Evolutionary conservation across 2,113 vertebrate species (phyloP), one percentile per base, ranked within the genome.

Genomic region (Thymallus thymallus): DNA sequence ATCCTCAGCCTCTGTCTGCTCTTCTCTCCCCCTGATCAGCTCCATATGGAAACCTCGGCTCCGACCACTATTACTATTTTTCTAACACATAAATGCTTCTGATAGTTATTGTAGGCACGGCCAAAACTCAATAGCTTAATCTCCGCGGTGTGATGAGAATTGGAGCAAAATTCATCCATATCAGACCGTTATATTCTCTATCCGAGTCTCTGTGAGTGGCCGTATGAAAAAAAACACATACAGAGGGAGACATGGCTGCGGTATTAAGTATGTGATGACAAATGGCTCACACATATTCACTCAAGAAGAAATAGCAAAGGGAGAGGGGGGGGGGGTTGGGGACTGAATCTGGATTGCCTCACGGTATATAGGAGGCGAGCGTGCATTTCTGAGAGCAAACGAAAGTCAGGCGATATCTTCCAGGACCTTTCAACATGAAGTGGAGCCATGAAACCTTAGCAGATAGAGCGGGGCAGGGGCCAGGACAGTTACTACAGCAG

Each of bases 41-140:
- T 88, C 88, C 91, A 91, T 89, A 89, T 91, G 92, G 75, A 72
- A 80, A 76, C 26, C 61, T 16, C 73, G 71, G 81, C 80, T 84
- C 72, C n/a, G 45, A 68, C 60, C 75, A 69, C 76, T 71, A 72
- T 75, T 70, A 75, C 79, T 75, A 71, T 22, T 72, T 83, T 82
- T 75, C 77, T 78, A 80, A 79, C 80, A 88, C 86, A 89, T 86
- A 88, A 86, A 90, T 79, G 86, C 82, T 88, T 87, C 75, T 76
- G 84, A 91, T 78, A 91, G 87, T 87, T 91, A 89, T 90, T 90
- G 76, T 86, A 90, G 86, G 80, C 76, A 70, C 41, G 76, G 87
- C 83, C 87, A 85, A 74, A 81, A 88, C 12, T 75, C 80, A 76
- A 75, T 51, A 72, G 74, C 82, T 84, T 81, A 65, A 81, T 82